Base-by-base conservation (phyloP, 2,113 vertebrate genomes). In the pig (Sus scrofa) region DNA sequence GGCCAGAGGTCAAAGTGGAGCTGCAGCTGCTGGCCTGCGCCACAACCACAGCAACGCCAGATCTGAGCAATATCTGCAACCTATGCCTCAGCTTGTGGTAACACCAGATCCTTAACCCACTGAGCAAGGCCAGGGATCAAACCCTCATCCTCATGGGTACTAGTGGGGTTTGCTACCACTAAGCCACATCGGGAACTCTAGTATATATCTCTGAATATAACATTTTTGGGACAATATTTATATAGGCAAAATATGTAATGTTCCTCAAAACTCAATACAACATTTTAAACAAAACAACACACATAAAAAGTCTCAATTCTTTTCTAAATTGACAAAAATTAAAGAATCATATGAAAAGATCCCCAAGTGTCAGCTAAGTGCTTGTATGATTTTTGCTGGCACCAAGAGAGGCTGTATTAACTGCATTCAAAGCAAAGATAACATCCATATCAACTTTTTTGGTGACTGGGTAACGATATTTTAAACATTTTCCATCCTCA, bases 241-340 rank as follows among this genome's bases (percentile, higher is more conserved):
- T 78, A 34, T 34, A 62, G n/a, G 54, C 56, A 87, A 73, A 71
- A 50, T 20, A 8, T 65, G 16, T 67, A 4, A 32, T 82, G 2
- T n/a, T n/a, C 60, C 39, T 89, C 58, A 89, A 89, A 81, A 65
- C 6, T 44, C n/a, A 89, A 73, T 83, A 83, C 58, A 34, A 88
- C 9, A 83, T 56, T 58, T 56, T 54, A 73, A 94, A 27, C 32
- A 85, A 70, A 77, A 78, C 7, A 74, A 34, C 56, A 24, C 34
- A 65, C 62, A 20, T 62, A 32, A 63, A 54, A 82, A 82, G 39
- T 81, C 50, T 39, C 52, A 34, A 34, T 79, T 88, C 34, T 79
- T 70, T 60, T 68, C 26, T 44, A 75, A 63, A 68, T 44, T 50
- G 37, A 32, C 37, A n/a, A 79, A 22, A 19, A 62, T 52, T 60